These are phyloP conservation scores for Eilema caniola DNA, from an alignment of 2,888 invertebrate genomes.

Conservation along the genomic window DNA sequence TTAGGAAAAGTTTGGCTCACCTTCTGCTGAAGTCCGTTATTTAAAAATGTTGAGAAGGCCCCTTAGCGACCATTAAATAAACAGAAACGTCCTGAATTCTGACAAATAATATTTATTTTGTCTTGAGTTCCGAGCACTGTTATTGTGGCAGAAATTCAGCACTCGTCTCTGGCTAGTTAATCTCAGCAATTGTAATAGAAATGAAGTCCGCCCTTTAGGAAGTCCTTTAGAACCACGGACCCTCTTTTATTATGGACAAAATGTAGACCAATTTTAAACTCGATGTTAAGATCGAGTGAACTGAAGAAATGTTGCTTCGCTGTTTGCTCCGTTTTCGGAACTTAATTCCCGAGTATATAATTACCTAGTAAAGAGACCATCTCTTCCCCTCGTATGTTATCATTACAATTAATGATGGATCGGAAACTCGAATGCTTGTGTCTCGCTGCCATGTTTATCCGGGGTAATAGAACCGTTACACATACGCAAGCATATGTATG, in stretches of 20 bases:
- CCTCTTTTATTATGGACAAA: background rate
- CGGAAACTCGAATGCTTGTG: background rate
- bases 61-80: background rate
- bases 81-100: background rate
- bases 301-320: background rate
- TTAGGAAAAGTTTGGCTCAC: background rate
- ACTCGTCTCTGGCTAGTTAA: constrained; percentile 4
- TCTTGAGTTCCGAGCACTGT: background rate
- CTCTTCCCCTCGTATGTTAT: background rate
- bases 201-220: background rate
- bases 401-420: constrained; percentile 7
- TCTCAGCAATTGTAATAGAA: constrained; percentile 2
- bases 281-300: background rate
- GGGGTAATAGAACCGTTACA: background rate
- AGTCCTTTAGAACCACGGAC: background rate
- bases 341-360: background rate
- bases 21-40: background rate
- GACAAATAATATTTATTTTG: background rate
- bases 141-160: background rate
- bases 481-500: background rate
- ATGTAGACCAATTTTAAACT: background rate
- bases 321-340: background rate
- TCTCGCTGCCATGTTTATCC: background rate
- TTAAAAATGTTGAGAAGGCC: background rate
- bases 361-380: constrained; percentile 3